Evolutionary conservation across 2,797 vertebrate genomes (phyloP), one percentile per base, ranked within the genome.

Genomic region (Syngnathus acus): DNA sequence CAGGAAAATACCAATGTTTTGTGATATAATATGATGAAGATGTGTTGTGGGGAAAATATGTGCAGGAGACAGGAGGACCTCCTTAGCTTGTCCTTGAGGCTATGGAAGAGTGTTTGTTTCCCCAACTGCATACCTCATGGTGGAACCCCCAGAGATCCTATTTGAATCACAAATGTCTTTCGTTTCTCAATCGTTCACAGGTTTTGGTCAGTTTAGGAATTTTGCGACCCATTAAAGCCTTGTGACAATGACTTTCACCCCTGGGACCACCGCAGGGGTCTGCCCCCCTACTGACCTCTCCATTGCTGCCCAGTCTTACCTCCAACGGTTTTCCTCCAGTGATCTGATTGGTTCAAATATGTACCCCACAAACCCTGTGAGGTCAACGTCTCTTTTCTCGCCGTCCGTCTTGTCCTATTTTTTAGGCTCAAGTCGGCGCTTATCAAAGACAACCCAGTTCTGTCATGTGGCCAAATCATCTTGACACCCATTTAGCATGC

Each of bases 401-500:
- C 62, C 6, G 50, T 70, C 50, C 37, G 75, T 81, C 76, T 78
- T 65, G 76, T 73, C 68, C 81, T 60, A 74, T 77, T 78, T 86
- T 82, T 76, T 74, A 70, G 74, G 76, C 84, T 77, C 77, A 70
- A 81, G 73, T 81, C 62, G 68, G 78, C 72, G 76, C 84, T 87
- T 83, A 89, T 86, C 83, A 89, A 87, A 89, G 79, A 89, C 76
- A 86, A 81, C 77, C 79, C 83, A 73, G 55, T 85, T 76, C 82
- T 90, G 87, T 90, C 89, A 77, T 82, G 73, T 84, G 77, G 89
- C 85, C 88, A 90, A 88, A 82, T 88, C 80, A 82, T 89, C 77
- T 76, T 90, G 87, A 90, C 90, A 89, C 80, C 84, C 87, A 89
- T 90, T 90, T 89, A 88, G 82, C 86, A 90, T 88, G 88, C 86